Evolutionary conservation across 2,113 vertebrate species (phyloP).

Genomic region (Thermophis baileyi): DNA sequence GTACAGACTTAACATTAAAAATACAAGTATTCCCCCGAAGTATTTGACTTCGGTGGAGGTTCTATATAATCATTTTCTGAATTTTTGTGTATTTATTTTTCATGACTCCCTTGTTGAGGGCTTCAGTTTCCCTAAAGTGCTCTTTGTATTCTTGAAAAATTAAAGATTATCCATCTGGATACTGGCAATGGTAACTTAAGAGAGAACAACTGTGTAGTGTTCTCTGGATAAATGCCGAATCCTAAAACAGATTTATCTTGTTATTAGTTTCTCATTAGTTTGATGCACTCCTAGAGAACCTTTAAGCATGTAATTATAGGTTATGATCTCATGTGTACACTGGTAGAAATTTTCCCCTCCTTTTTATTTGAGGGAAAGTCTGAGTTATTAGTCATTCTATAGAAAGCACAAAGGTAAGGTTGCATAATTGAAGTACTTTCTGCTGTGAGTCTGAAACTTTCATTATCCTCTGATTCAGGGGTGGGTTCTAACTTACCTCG

Average conservation of each 20-base stretch:
- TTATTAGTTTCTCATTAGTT: conserved; percentile 27
- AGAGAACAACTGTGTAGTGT: neutral
- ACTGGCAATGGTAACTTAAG: neutral
- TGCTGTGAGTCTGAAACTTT: neutral
- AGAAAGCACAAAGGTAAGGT: neutral
- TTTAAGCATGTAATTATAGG: conserved; percentile 17
- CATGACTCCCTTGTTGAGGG: conserved; percentile 2
- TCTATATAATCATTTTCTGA: neutral
- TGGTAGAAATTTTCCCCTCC: neutral
- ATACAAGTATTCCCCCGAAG: neutral
- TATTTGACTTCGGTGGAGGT: neutral
- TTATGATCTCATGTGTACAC: conserved; percentile 11
- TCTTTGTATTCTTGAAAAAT: conserved; percentile 4
- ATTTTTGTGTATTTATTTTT: conserved; percentile 4
- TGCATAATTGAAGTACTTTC: neutral
- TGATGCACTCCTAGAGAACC: conserved; percentile 14
- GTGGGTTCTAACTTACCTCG: too few species aligned
- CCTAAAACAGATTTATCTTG: conserved; percentile 30
- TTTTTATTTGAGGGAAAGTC: neutral
- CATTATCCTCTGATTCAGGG: neutral
- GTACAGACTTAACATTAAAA: neutral
- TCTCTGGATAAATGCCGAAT: neutral
- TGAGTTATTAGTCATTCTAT: neutral
- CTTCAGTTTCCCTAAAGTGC: neutral
- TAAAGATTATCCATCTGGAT: conserved; percentile 19